These are phyloP conservation scores for Drosophila diplacantha DNA, from an alignment of 2,888 invertebrate species.

Conservation along the genomic window DNA sequence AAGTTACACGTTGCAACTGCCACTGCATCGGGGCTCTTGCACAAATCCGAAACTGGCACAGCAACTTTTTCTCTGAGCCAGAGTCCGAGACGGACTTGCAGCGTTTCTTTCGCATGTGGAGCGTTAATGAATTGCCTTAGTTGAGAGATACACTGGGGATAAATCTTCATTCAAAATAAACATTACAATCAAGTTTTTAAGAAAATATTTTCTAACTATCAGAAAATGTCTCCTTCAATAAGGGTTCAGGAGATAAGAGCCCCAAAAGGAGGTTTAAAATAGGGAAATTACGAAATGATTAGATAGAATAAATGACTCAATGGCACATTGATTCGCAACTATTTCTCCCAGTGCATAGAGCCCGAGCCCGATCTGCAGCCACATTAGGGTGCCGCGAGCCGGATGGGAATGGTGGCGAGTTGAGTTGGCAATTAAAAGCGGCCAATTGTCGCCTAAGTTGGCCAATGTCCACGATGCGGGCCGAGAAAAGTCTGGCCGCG, in stretches of 20 bases:
- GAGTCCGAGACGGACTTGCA: conserved; percentile 55
- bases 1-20: conserved; percentile 11
- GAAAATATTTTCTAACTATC: neutral
- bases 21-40: conserved; percentile 35
- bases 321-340: fast-evolving
- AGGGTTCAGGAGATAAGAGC: too few species aligned
- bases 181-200: too few species aligned
- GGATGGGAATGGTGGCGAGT: conserved; percentile 64
- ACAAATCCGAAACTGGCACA: conserved; percentile 67
- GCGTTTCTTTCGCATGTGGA: conserved; percentile 52
- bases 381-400: conserved; percentile 52
- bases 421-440: conserved; percentile 61
- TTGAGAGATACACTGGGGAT: conserved; percentile 40
- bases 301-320: neutral
- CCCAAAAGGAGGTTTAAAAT: too few species aligned
- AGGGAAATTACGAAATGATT: neutral
- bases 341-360: neutral
- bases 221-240: neutral
- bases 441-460: conserved; percentile 61
- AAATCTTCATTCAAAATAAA: too few species aligned
- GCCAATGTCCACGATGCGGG: conserved; percentile 49
- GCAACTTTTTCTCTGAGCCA: conserved; percentile 67
- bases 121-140: conserved; percentile 67
- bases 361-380: conserved; percentile 15
- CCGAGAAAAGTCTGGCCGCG: conserved; percentile 52